Conservation (phyloP, 2,888 invertebrate species). For the Scaptomyza reducta region DNA sequence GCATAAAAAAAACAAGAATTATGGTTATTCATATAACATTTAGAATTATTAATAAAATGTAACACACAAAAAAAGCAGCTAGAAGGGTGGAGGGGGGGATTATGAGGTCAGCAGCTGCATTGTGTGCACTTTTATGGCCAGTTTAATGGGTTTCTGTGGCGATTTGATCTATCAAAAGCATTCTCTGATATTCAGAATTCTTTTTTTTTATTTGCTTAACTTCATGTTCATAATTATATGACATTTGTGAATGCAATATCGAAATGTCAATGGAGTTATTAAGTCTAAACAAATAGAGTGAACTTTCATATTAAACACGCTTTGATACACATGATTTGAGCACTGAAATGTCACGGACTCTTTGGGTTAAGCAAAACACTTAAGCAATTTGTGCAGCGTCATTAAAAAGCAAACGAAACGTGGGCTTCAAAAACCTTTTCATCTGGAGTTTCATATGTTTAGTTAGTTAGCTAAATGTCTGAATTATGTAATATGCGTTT, state of each 20-base stretch:
- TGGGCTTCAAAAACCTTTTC: constrained; percentile 1
- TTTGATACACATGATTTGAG: constrained; percentile 27
- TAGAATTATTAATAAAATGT: constrained; percentile 53
- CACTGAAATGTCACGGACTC: constrained; percentile 43
- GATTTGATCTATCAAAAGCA: constrained; percentile 47
- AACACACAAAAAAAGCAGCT: constrained; percentile 9
- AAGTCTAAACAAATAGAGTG: constrained; percentile 6
- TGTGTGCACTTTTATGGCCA: constrained; percentile 44
- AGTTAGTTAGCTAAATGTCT: constrained; percentile 8
- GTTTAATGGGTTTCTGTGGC: constrained; percentile 50
- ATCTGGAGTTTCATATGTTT: neutral
- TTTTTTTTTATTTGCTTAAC: neutral
- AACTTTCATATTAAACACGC: constrained; percentile 1
- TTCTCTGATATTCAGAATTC: too few relatives aligned
- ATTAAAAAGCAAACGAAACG: constrained; percentile 30
- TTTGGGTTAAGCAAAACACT: neutral
- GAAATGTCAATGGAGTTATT: constrained; percentile 47
- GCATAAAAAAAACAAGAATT: constrained; percentile 21
- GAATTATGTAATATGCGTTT: constrained; percentile 26
- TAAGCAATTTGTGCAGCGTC: constrained; percentile 41
- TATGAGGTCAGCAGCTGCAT: constrained; percentile 50
- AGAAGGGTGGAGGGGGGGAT: neutral
- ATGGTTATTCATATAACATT: constrained; percentile 52
- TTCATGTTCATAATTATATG: constrained; percentile 7
- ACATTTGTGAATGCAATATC: constrained; percentile 27